These are phyloP conservation scores for Oeneis ivallda DNA, from an alignment of 2,888 invertebrate genomes.

Conservation along the genomic window DNA sequence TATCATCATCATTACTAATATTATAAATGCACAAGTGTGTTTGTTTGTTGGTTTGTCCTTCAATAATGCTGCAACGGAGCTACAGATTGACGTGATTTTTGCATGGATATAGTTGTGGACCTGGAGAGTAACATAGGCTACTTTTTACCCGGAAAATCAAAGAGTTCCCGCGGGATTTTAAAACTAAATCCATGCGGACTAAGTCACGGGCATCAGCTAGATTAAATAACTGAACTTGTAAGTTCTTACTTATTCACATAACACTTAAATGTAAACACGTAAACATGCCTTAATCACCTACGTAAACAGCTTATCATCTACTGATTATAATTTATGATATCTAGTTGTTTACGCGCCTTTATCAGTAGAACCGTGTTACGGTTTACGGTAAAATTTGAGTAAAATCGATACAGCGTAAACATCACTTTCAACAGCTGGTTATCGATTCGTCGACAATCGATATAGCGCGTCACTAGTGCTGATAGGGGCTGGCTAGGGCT, in stretches of 20 bases:
- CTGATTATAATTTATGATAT: background rate
- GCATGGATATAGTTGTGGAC: too few relatives aligned
- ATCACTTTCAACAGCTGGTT: conserved; percentile 56
- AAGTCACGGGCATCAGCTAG: too few relatives aligned
- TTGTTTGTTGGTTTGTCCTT: too few relatives aligned
- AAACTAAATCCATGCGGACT: too few relatives aligned
- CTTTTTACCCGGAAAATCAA: too few relatives aligned
- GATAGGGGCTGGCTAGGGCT: conserved; percentile 20
- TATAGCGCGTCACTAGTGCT: conserved; percentile 55
- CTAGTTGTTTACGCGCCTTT: conserved; percentile 1
- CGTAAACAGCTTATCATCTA: background rate
- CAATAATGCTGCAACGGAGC: too few relatives aligned
- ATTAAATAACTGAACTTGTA: too few relatives aligned
- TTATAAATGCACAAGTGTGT: too few relatives aligned
- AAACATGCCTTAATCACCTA: background rate
- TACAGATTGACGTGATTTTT: too few relatives aligned
- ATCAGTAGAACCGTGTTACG: background rate
- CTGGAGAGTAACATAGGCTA: too few relatives aligned
- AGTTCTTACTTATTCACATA: background rate
- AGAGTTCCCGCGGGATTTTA: too few relatives aligned
- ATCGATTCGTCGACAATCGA: conserved; percentile 56
- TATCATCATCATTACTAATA: too few relatives aligned
- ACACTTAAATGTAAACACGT: background rate
- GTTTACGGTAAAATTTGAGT: conserved; percentile 28
- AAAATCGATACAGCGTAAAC: conserved; percentile 44